Percentiles rank a stretch among this genome's conserved stretches.
These are phyloP conservation scores for Synodontis membranacea DNA, from an alignment of 2,113 vertebrate genomes.

Conservation along the genomic window DNA sequence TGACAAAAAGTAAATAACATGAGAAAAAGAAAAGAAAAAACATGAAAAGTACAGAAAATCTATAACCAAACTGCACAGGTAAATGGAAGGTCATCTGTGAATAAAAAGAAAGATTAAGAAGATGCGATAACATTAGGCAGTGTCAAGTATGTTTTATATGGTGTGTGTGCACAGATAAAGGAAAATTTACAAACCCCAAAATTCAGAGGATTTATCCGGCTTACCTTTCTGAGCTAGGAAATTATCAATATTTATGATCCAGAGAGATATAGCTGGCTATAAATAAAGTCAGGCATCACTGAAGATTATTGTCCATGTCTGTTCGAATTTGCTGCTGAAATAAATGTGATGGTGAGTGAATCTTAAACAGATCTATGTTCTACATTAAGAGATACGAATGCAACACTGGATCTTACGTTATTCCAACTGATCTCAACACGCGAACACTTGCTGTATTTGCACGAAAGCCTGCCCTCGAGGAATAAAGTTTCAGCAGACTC, in stretches of 20 bases:
- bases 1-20: background rate
- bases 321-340: background rate
- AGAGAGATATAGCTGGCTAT: background rate
- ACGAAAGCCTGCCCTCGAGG: background rate
- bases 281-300: background rate
- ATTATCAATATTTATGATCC: background rate
- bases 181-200: background rate
- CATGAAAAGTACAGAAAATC: background rate
- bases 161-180: background rate
- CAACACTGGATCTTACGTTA: background rate
- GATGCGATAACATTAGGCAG: too few relatives aligned
- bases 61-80: background rate
- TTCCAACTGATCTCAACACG: background rate
- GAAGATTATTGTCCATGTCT: background rate
- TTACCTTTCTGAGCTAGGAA: background rate
- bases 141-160: background rate
- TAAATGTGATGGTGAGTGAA: background rate
- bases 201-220: background rate
- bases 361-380: background rate
- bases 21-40: background rate
- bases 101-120: background rate
- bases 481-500: background rate
- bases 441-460: background rate
- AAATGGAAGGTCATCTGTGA: background rate
- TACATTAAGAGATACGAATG: background rate